Evolutionary conservation across 2,797 vertebrate species (phyloP).

Genomic region (Florisuga fusca): DNA sequence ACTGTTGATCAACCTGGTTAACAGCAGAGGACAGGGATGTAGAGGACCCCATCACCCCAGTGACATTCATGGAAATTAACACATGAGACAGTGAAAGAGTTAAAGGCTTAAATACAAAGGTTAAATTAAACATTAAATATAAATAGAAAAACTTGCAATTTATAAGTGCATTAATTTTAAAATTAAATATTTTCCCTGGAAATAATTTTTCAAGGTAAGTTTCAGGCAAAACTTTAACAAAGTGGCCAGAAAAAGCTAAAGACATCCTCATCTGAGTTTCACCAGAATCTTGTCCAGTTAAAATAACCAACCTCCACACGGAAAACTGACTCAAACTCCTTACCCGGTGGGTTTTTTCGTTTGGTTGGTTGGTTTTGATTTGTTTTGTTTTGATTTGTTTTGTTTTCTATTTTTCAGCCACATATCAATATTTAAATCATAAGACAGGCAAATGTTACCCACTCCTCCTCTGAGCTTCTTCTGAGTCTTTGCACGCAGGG

Average conservation of each 20-base stretch:
- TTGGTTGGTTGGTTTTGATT: too few relatives aligned
- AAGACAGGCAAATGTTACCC: not conserved
- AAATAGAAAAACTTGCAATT: not conserved
- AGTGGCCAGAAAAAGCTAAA: not conserved
- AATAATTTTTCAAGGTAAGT: not conserved
- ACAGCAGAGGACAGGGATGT: not conserved
- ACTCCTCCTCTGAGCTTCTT: not conserved
- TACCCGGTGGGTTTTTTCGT: not conserved
- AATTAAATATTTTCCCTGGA: not conserved
- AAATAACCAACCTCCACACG: not conserved
- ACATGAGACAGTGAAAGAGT: not conserved
- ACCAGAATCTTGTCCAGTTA: not conserved
- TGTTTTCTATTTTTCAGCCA: not conserved
- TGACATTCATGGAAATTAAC: not conserved
- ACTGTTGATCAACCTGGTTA: not conserved
- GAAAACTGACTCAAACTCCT: not conserved
- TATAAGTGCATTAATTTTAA: not conserved
- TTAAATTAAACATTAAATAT: not conserved
- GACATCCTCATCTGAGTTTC: not conserved
- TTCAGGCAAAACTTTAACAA: not conserved
- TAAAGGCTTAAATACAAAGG: not conserved
- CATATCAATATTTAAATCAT: not conserved
- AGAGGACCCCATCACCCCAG: not conserved
- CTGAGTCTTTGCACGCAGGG: not conserved
- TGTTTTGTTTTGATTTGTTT: rapidly evolving